phyloP scores from a whole-genome alignment of 2,113 vertebrate genomes.

The Ascaphus truei region DNA sequence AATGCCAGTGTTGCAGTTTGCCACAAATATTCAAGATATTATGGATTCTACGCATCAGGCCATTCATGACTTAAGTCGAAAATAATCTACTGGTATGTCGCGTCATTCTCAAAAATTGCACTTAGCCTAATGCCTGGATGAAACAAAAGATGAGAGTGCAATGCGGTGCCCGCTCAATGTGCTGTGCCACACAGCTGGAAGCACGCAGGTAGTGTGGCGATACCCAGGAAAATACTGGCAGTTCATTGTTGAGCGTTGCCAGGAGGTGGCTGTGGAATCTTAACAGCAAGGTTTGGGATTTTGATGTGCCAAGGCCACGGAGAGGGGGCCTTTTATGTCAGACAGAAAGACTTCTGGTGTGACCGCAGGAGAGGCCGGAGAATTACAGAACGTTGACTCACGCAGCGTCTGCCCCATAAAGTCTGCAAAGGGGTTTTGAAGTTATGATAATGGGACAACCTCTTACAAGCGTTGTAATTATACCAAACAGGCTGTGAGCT shows the following conservation, averaged over 20 bases:
- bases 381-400: too few species aligned
- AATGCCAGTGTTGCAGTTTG: conserved; percentile 17
- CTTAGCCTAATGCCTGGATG: neutral
- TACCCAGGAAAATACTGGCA: neutral
- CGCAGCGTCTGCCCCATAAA: too few species aligned
- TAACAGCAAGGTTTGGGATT: neutral
- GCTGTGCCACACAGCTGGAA: neutral
- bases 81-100: conserved; percentile 25
- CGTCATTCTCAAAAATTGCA: conserved; percentile 16
- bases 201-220: conserved; percentile 15
- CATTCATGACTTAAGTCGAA: conserved; percentile 14
- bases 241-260: conserved; percentile 4
- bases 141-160: neutral
- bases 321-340: neutral
- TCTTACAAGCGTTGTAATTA: too few species aligned
- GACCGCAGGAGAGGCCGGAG: neutral
- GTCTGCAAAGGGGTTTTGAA: too few species aligned
- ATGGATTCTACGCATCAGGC: neutral
- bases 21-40: neutral
- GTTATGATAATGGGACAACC: too few species aligned
- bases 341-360: neutral
- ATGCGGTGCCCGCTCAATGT: neutral
- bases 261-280: conserved; percentile 10
- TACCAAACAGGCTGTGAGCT: too few species aligned
- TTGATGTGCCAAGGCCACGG: neutral